Evolutionary conservation across 1,140 invertebrate genomes (phyloP), one percentile per base, ranked within the genome.

Genomic region (Chelonus insularis): DNA sequence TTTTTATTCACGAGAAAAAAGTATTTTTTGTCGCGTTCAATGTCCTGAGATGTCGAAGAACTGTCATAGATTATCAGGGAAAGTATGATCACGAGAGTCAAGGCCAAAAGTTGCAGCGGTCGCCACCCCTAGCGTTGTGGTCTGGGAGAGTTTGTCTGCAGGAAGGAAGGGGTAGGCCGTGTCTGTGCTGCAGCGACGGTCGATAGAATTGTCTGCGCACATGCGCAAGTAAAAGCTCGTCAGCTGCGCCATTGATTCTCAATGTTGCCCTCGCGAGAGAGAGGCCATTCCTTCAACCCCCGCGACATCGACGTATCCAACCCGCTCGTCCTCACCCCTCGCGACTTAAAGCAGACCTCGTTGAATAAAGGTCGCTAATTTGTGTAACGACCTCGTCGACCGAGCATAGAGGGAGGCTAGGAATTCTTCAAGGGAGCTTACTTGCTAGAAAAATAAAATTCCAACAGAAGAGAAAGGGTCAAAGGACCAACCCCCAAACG

Each of bases 191-290:
- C 73, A 76, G 67, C 60, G 65, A 70, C 75, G 76, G 74, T 79
- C 77, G 77, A 79, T 78, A 79, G 73, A 75, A 76, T 75, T 65
- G 77, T 78, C 77, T 79, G 77, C 73, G 76, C 75, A 72, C 75
- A 73, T 71, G 77, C 77, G 77, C 76, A 70, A 60, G 20, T 63
- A 68, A 37, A 60, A 32, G 32, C 60, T 55, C 70, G 76, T 80
- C 79, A 81, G 79, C 79, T 81, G 79, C 79, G 78, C 71, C 77
- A 78, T 77, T 66, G 64, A 66, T 66, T 66, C 64, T 36, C n/a
- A n/a, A 52, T 16, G 29, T 52, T 23, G 9, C 32, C 59, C 37
- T 45, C 56, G 39, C 47, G 25, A 29, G 3, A 29, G 25, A 29
- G 25, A 29, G 12, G 34, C 23, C 32, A 18, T 29, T 34, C 34